phyloP scores from a whole-genome alignment of 2,888 invertebrate genomes.

The Adelognathus sp. region DNA sequence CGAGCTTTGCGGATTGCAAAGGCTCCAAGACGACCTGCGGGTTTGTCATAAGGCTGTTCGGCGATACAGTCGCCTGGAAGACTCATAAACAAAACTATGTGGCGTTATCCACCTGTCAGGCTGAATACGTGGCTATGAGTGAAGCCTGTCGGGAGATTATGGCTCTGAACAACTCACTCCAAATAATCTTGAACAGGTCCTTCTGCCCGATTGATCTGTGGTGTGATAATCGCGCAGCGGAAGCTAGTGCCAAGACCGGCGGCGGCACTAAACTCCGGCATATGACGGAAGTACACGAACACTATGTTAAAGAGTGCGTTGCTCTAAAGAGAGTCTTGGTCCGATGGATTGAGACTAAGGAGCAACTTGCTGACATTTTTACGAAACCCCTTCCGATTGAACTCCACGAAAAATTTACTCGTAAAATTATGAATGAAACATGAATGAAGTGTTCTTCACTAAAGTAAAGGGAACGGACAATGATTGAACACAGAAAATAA shows the following conservation, averaged over 20 bases:
- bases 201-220: conserved; percentile 38
- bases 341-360: conserved; percentile 51
- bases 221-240: conserved; percentile 44
- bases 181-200: conserved; percentile 48
- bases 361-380: conserved; percentile 58
- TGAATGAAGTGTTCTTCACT: neutral
- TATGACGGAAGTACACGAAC: conserved; percentile 60
- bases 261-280: conserved; percentile 59
- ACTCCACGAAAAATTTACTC: conserved; percentile 5
- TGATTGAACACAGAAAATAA: neutral
- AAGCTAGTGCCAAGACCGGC: conserved; percentile 54
- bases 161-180: conserved; percentile 55
- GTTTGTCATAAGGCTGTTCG: conserved; percentile 51
- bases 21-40: conserved; percentile 57
- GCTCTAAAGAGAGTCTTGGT: conserved; percentile 55
- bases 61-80: conserved; percentile 59
- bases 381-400: conserved; percentile 49
- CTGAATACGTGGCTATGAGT: conserved; percentile 62
- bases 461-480: neutral
- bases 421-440: conserved; percentile 7
- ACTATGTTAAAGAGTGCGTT: conserved; percentile 61
- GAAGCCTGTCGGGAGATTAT: conserved; percentile 59
- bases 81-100: conserved; percentile 58
- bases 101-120: conserved; percentile 57
- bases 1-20: conserved; percentile 61